Conservation (phyloP, 1,140 invertebrate species). For the Cotesia glomerata region DNA sequence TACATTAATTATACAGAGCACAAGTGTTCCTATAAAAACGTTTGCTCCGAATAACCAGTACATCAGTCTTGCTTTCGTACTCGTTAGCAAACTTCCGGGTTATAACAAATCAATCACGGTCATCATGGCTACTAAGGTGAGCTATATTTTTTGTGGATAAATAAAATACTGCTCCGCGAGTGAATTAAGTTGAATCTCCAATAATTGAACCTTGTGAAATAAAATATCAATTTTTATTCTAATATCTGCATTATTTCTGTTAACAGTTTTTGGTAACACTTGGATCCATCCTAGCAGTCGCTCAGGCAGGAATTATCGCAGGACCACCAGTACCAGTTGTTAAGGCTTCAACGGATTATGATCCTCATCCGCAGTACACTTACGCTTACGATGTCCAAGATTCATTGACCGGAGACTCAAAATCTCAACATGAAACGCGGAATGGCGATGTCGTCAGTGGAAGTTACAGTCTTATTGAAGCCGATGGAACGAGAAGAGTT, state of each 20-base stretch:
- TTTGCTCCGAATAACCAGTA: constrained; percentile 42
- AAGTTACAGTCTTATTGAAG: constrained; percentile 58
- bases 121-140: constrained; percentile 55
- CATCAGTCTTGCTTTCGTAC: constrained; percentile 51
- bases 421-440: constrained; percentile 70
- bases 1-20: too few relatives aligned
- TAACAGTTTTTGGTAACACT: constrained; percentile 40
- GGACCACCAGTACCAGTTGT: constrained; percentile 34
- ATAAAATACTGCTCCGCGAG: background rate
- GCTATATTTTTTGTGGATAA: constrained; percentile 2
- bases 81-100: constrained; percentile 35
- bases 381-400: constrained; percentile 72
- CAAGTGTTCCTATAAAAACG: constrained; percentile 58
- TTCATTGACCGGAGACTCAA: constrained; percentile 71
- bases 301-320: constrained; percentile 32
- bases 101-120: constrained; percentile 22
- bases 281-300: constrained; percentile 28
- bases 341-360: constrained; percentile 47
- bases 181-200: background rate
- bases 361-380: constrained; percentile 68
- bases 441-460: constrained; percentile 66
- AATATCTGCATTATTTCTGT: constrained; percentile 27
- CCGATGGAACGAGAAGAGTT: constrained; percentile 58
- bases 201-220: background rate
- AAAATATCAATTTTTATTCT: background rate